phyloP scores from a whole-genome alignment of 64 coral and sea anemone species.

The Porites lutea region DNA sequence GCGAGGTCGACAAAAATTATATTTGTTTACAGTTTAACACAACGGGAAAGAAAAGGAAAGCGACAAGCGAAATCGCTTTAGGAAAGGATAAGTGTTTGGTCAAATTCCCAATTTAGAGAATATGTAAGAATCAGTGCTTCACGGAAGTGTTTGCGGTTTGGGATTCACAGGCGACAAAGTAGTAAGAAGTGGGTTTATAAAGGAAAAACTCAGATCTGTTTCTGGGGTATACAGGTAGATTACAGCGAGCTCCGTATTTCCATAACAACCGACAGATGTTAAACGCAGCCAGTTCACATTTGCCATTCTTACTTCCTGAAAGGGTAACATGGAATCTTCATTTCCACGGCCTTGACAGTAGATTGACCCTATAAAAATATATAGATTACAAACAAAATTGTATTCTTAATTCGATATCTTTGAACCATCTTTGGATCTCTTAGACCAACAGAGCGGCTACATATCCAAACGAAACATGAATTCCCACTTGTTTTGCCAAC shows the following conservation, averaged over 20 bases:
- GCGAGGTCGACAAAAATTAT: conserved; percentile 8
- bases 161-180: background rate
- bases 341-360: background rate
- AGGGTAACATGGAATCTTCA: background rate
- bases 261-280: background rate
- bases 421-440: background rate
- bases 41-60: background rate
- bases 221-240: background rate
- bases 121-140: background rate
- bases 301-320: background rate
- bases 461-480: background rate
- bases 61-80: background rate
- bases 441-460: background rate
- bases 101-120: background rate
- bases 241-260: background rate
- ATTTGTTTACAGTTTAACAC: conserved; percentile 50
- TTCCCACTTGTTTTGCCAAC: background rate
- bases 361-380: background rate
- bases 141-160: background rate
- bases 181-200: too few species aligned
- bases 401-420: background rate
- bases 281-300: background rate
- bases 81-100: background rate
- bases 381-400: background rate
- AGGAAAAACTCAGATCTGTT: background rate